phyloP scores from a whole-genome alignment of 2,888 invertebrate species.

The Caenorhabditis afra region DNA sequence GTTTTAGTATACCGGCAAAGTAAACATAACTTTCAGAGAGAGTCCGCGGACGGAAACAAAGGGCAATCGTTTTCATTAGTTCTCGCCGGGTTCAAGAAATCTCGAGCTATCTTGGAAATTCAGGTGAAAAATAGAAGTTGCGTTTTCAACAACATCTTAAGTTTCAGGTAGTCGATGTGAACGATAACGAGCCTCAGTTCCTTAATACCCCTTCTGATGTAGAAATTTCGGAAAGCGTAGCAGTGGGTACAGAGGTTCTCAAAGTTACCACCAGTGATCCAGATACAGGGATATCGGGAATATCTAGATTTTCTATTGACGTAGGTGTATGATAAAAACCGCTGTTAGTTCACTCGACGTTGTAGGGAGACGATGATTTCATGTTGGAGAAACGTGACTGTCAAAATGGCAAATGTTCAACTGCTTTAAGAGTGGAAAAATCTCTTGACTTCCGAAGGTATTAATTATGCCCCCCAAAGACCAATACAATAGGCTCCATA shows the following conservation, averaged over 20 bases:
- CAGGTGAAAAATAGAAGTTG: slow-evolving; percentile 67
- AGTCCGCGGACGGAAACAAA: slow-evolving; percentile 64
- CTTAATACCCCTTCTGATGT: slow-evolving; percentile 87
- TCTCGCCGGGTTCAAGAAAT: slow-evolving; percentile 63
- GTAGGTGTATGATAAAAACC: slow-evolving; percentile 5
- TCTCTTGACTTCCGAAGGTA: slow-evolving; percentile 60
- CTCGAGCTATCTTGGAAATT: slow-evolving; percentile 73
- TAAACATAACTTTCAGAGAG: slow-evolving; percentile 60
- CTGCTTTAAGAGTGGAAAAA: slow-evolving; percentile 55
- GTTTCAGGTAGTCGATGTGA: slow-evolving; percentile 80
- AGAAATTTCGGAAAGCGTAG: slow-evolving; percentile 50
- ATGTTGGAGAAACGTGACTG: slow-evolving; percentile 63
- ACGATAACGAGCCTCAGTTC: slow-evolving; percentile 82
- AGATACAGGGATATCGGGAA: slow-evolving; percentile 74
- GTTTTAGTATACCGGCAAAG: slow-evolving; percentile 82
- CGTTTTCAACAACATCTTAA: background rate
- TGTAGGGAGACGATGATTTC: slow-evolving; percentile 47
- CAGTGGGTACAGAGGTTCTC: slow-evolving; percentile 60
- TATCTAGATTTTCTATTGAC: slow-evolving; percentile 67
- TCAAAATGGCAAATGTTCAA: slow-evolving; percentile 60
- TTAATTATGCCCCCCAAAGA: background rate
- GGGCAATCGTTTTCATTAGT: slow-evolving; percentile 70
- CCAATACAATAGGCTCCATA: too few relatives aligned
- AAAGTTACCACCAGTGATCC: slow-evolving; percentile 65
- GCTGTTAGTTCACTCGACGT: too few relatives aligned